Evolutionary conservation across 1,140 invertebrate species (phyloP), one percentile per base, ranked within the genome.

Genomic region (Eurytemora carolleeae): DNA sequence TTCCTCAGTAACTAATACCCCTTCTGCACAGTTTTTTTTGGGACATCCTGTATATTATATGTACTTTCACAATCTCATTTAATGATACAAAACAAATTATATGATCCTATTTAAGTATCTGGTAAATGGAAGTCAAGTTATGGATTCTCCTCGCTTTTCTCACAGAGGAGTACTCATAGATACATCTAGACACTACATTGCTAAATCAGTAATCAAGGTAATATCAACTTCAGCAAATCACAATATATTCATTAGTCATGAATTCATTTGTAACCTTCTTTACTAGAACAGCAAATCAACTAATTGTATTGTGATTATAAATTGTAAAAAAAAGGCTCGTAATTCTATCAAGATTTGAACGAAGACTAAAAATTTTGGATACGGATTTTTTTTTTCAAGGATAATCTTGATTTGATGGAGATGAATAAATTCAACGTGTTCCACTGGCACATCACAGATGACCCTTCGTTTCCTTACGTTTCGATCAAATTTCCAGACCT

Each of bases 391-490:
- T 44, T 44, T 44, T 44, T 44, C n/a, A 12, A 44, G 31, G 69
- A 77, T 24, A 84, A 79, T 1, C 67, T 92, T 25, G 84, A 86
- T 63, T 81, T 84, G 0, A 88, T 93, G 87, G 78, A 82, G 1
- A 82, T 83, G 65, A 90, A 88, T 70, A 95, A 94, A 72, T 72
- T 89, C 60, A 94, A 94, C 71, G 87, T 93, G 0, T 82, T 95
- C 63, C 90, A 94, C 70, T 95, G 90, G 90, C 90, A 95, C 70
- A 85, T 95, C 21, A 82, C 86, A 0, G 91, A 95, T 70, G 87
- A 92, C 69, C 83, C 87, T 65, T 84, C 86, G 65, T 95, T 94
- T 71, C 88, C 91, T 0, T 94, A 86, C 70, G 74, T 82, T 59
- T 91, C 86, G 67, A 70, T 68, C 57, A 74, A 67, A 31, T 94